phyloP scores from a whole-genome alignment of 1,140 invertebrate genomes.

The Planococcus citri region DNA sequence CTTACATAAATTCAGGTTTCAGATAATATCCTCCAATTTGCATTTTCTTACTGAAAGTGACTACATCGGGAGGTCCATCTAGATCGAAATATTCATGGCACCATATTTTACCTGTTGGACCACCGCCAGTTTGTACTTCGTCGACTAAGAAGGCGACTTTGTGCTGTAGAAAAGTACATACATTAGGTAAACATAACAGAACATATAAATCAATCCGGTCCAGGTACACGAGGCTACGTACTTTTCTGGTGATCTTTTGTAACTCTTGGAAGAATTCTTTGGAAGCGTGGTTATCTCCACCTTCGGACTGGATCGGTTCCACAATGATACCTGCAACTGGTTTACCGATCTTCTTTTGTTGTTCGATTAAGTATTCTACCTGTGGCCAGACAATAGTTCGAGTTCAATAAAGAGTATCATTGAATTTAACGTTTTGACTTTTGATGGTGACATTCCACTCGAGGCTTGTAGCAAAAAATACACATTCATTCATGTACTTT shows the following conservation, averaged over 20 bases:
- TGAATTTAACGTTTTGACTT: too few relatives aligned
- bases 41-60: conserved; percentile 98
- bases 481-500: too few relatives aligned
- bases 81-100: conserved; percentile 90
- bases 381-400: too few relatives aligned
- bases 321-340: conserved; percentile 92
- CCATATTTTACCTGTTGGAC: conserved; percentile 95
- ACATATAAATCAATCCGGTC: too few relatives aligned
- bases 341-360: conserved; percentile 56
- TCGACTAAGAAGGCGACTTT: conserved; percentile 73
- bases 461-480: too few relatives aligned
- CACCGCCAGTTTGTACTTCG: conserved; percentile 96
- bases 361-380: conserved; percentile 64
- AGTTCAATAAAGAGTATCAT: too few relatives aligned
- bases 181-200: background rate
- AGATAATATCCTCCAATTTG: conserved; percentile 90
- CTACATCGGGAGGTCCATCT: conserved; percentile 73
- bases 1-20: conserved; percentile 35
- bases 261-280: conserved; percentile 82
- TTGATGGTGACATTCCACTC: too few relatives aligned
- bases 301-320: conserved; percentile 96
- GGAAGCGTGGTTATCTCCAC: conserved; percentile 90
- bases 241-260: conserved; percentile 68
- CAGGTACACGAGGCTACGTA: conserved; percentile 32
- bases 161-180: conserved; percentile 36